Base-by-base conservation (phyloP, 2,797 vertebrate species). In the Rachycentron canadum region DNA sequence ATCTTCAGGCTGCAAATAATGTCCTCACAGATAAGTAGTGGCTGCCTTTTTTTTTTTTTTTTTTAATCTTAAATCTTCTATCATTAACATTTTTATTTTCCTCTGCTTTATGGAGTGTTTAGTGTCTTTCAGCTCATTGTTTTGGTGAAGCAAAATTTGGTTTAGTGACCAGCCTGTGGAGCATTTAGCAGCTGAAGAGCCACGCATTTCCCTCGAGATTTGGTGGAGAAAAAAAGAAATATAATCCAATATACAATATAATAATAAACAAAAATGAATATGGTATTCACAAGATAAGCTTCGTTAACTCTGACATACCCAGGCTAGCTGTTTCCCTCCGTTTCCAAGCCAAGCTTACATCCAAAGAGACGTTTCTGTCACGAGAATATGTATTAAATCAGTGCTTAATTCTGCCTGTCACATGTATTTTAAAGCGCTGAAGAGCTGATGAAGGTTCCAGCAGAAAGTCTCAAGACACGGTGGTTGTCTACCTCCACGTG, bases 401-500 rank as follows among this genome's bases (percentile, higher is more conserved):
- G 17, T 58, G 36, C 38, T n/a, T 58, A n/a, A n/a, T 28, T n/a
- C n/a, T 47, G 16, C 11, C 21, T 4, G 12, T 47, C 16, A 47
- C 21, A n/a, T 32, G 28, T 64, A 32, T 25, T 45, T n/a, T 34
- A 21, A 49, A 43, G 16, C 11, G 28, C 28, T 3, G 17, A 49
- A 58, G 12, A 40, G 36, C 34, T 38, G 47, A 60, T 65, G 32
- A 28, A 36, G 49, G 38, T 65, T 52, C 16, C 41, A 30, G 26
- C 30, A 23, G 41, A 78, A 21, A 7, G n/a, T 43, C 57, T 59
- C 19, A 7, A 52, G 19, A 17, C 16, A 34, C 36, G 32, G 73
- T 40, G 12, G 40, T 4, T 7, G 34, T 69, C 57, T 60, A 57
- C 56, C 60, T 73, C 26, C 64, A 30, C 40, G 19, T 23, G 61